These are phyloP conservation scores for Euwallacea similis DNA, from an alignment of 1,140 invertebrate species.

Conservation along the genomic window DNA sequence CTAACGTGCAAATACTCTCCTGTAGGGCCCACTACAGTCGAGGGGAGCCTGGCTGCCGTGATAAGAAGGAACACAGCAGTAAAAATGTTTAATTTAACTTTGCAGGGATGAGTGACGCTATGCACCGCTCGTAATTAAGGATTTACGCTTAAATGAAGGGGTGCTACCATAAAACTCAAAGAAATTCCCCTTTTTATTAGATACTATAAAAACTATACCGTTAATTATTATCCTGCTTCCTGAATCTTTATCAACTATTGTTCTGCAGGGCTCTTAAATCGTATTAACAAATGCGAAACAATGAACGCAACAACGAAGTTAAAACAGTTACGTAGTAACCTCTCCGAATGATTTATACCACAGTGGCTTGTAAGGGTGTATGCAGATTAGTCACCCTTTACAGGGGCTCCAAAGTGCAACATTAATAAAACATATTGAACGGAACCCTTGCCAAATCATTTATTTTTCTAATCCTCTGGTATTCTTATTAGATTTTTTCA, in stretches of 20 bases:
- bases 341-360: slow-evolving; percentile 23
- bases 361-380: slow-evolving; percentile 34
- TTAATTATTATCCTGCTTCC: too few species aligned
- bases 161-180: neutral
- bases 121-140: slow-evolving; percentile 32
- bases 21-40: too few species aligned
- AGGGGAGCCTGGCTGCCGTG: slow-evolving; percentile 26
- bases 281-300: too few species aligned
- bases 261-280: too few species aligned
- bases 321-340: neutral
- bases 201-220: too few species aligned
- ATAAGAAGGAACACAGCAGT: slow-evolving; percentile 31
- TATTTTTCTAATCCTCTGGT: slow-evolving; percentile 15
- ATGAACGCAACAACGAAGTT: too few species aligned
- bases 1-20: too few species aligned
- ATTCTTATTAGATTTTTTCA: slow-evolving; percentile 30
- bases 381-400: slow-evolving; percentile 35
- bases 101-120: slow-evolving; percentile 33
- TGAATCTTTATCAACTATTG: too few species aligned
- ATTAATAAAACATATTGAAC: slow-evolving; percentile 28
- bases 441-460: slow-evolving; percentile 14
- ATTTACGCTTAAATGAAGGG: slow-evolving; percentile 19
- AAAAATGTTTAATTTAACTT: slow-evolving; percentile 36
- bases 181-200: neutral
- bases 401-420: slow-evolving; percentile 15